phyloP scores from a whole-genome alignment of 2,797 vertebrate genomes.

The Coluber constrictor region DNA sequence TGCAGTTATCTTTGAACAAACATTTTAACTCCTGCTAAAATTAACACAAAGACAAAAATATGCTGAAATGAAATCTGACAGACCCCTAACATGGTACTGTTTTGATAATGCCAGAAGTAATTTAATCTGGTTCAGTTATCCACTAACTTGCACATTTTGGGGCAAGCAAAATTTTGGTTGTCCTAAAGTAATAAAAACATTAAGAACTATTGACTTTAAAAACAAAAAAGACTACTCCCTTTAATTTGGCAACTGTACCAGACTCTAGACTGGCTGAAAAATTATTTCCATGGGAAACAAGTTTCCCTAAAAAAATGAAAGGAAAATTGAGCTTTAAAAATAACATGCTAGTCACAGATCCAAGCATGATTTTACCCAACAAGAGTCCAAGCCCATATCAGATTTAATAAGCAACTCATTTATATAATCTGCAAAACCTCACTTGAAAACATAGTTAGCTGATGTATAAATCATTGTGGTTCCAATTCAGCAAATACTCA shows the following conservation, averaged over 20 bases:
- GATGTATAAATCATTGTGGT: conserved; percentile 25
- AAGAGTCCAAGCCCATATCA: conserved; percentile 2
- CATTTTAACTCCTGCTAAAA: not conserved
- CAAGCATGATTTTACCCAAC: conserved; percentile 15
- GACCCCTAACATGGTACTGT: conserved; percentile 32
- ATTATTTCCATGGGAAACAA: conserved; percentile 56
- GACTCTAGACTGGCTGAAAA: conserved; percentile 55
- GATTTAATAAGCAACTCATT: conserved; percentile 21
- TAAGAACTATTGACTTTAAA: conserved; percentile 62
- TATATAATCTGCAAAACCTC: conserved; percentile 35
- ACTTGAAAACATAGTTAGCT: conserved; percentile 33
- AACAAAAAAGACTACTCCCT: conserved; percentile 58
- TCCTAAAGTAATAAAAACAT: conserved; percentile 49
- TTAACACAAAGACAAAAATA: conserved; percentile 31
- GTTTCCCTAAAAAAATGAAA: conserved; percentile 52
- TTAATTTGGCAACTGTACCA: conserved; percentile 52
- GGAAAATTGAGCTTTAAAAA: conserved; percentile 43
- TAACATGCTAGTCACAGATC: conserved; percentile 40
- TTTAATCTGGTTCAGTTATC: conserved; percentile 49
- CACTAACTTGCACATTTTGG: conserved; percentile 41
- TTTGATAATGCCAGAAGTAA: conserved; percentile 60
- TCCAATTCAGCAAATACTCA: conserved; percentile 15
- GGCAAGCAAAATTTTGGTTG: conserved; percentile 47
- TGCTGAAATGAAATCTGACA: conserved; percentile 43
- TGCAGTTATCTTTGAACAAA: conserved; percentile 34